Evolutionary conservation across 1,140 invertebrate genomes (phyloP).

Genomic region (Dufourea novaeangliae): DNA sequence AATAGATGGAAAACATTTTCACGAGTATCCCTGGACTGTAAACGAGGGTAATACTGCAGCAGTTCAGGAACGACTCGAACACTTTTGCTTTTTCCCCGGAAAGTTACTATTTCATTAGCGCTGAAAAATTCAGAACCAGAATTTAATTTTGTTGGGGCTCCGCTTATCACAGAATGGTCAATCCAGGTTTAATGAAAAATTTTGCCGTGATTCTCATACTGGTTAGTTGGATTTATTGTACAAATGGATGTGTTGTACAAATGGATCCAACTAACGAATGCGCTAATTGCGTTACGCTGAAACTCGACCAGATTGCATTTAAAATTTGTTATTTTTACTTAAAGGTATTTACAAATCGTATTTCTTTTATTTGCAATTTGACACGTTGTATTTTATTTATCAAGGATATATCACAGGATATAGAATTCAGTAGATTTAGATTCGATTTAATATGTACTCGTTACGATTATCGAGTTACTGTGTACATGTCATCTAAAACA

Average conservation of each 20-base stretch:
- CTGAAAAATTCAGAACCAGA: neutral
- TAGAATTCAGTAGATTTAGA: too few species aligned
- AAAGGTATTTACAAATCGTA: too few species aligned
- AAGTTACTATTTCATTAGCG: neutral
- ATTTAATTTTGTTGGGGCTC: neutral
- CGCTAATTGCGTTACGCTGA: neutral
- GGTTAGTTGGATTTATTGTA: neutral
- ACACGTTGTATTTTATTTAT: too few species aligned
- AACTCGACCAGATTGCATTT: too few species aligned
- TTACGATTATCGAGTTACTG: too few species aligned
- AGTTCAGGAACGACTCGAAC: neutral
- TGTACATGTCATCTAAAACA: too few species aligned
- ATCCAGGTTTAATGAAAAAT: slow-evolving; percentile 12
- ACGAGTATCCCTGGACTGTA: neutral
- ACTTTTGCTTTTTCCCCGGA: too few species aligned
- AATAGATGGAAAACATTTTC: slow-evolving; percentile 17
- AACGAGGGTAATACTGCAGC: neutral
- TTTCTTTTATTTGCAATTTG: too few species aligned
- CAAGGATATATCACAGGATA: too few species aligned
- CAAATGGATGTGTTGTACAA: neutral
- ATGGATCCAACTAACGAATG: neutral
- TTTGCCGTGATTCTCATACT: neutral
- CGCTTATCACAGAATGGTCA: neutral
- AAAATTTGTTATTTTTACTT: too few species aligned
- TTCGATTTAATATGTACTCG: too few species aligned